Evolutionary conservation across 2,797 vertebrate species (phyloP).

Genomic region (Sebastes itinus): DNA sequence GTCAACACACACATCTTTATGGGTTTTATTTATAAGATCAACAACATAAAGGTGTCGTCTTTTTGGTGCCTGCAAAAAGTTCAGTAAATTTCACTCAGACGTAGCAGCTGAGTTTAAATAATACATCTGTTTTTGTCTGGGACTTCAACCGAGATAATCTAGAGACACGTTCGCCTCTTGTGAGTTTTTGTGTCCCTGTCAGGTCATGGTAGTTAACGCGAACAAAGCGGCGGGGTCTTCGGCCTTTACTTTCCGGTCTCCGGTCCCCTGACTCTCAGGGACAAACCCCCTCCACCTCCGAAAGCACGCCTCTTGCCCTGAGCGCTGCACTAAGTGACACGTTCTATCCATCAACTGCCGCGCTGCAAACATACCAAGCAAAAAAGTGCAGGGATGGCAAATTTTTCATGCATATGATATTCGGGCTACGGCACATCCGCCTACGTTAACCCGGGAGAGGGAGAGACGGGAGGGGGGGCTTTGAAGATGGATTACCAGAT

Average conservation of each 20-base stretch:
- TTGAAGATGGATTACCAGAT: slow-evolving; percentile 77
- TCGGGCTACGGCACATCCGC: slow-evolving; percentile 49
- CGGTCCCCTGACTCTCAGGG: slow-evolving; percentile 48
- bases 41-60: neutral
- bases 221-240: slow-evolving; percentile 50
- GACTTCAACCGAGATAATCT: slow-evolving; percentile 7
- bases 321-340: slow-evolving; percentile 62
- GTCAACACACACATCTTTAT: neutral
- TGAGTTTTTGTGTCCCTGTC: slow-evolving; percentile 39
- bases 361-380: slow-evolving; percentile 47
- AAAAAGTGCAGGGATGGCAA: slow-evolving; percentile 66
- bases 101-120: slow-evolving; percentile 31
- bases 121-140: slow-evolving; percentile 19
- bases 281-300: slow-evolving; percentile 27
- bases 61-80: neutral
- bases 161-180: slow-evolving; percentile 8
- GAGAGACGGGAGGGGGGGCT: neutral
- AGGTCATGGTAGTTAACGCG: slow-evolving; percentile 57
- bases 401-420: slow-evolving; percentile 74
- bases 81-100: neutral
- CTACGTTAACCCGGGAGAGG: slow-evolving; percentile 61
- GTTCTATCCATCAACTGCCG: slow-evolving; percentile 69
- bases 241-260: slow-evolving; percentile 56
- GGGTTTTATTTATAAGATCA: neutral
- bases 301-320: slow-evolving; percentile 55